Evolutionary conservation across 2,888 invertebrate genomes (phyloP).

Genomic region (Drosophila ochracea): DNA sequence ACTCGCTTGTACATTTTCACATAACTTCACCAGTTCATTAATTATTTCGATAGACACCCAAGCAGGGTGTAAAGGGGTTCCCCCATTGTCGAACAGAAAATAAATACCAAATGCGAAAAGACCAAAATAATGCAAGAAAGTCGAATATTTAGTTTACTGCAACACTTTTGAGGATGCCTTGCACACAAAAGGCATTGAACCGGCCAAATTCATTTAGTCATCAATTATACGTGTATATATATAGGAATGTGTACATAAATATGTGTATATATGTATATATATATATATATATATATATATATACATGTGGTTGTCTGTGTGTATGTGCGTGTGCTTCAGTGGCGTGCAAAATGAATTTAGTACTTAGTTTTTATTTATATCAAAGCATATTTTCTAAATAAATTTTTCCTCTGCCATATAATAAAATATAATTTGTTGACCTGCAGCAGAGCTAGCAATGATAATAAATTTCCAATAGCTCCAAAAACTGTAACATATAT

Average conservation of each 20-base stretch:
- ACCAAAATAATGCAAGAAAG: conserved; percentile 34
- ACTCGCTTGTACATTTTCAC: conserved; percentile 22
- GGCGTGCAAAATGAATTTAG: neutral
- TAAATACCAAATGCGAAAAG: conserved; percentile 32
- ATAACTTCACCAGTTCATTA: conserved; percentile 58
- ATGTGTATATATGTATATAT: neutral
- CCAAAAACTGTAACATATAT: neutral
- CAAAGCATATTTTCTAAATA: neutral
- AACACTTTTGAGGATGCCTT: conserved; percentile 48
- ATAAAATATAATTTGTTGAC: neutral
- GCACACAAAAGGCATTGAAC: conserved; percentile 43
- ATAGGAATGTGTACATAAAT: conserved; percentile 1
- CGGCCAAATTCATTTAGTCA: conserved; percentile 31
- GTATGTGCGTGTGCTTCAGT: neutral
- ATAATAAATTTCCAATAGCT: neutral
- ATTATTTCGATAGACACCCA: conserved; percentile 41
- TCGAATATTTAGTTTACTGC: conserved; percentile 41
- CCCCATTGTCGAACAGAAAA: conserved; percentile 6
- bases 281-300: neutral
- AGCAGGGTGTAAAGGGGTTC: neutral
- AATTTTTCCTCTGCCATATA: neutral
- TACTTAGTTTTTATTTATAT: neutral
- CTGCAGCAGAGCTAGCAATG: neutral
- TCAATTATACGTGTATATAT: conserved; percentile 47
- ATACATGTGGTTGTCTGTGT: neutral